Percentiles rank a stretch among this genome's conserved stretches.
Conservation (phyloP, 2,888 invertebrate genomes). For the Patella pellucida region DNA sequence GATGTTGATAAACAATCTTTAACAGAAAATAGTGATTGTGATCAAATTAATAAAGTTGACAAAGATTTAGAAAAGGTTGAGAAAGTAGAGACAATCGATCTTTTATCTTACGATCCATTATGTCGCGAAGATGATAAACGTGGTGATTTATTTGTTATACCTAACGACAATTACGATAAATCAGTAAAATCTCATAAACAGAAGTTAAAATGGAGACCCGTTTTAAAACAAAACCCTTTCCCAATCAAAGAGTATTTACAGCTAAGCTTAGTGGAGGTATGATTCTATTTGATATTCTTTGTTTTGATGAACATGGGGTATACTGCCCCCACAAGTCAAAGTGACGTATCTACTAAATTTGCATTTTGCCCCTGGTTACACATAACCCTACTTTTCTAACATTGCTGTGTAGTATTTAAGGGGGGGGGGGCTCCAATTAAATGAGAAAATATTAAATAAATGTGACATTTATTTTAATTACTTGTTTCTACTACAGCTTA, state of each 20-base stretch:
- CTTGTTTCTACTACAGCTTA: no score
- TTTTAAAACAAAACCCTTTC: slow-evolving; percentile 53
- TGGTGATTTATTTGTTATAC: slow-evolving; percentile 48
- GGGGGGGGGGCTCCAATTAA: no score
- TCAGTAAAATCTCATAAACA: slow-evolving; percentile 23
- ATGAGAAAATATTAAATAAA: no score
- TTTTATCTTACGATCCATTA: slow-evolving; percentile 31
- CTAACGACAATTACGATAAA: slow-evolving; percentile 31
- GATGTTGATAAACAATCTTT: no score
- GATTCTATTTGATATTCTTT: not conserved
- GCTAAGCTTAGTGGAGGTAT: slow-evolving; percentile 58
- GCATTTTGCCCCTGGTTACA: no score
- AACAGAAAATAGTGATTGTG: not conserved
- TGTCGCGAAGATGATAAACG: slow-evolving; percentile 37
- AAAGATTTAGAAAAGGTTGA: not conserved
- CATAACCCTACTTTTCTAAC: no score
- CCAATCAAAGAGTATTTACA: slow-evolving; percentile 49
- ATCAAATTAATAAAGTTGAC: not conserved
- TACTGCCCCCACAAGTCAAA: no score
- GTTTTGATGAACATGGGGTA: not conserved
- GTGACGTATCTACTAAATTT: no score
- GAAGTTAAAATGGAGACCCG: slow-evolving; percentile 45
- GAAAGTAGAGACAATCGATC: slow-evolving; percentile 14
- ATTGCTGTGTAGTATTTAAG: no score
- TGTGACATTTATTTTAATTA: no score